Percentiles rank a stretch among this genome's conserved stretches.
phyloP scores from a whole-genome alignment of 2,113 vertebrate genomes.

The Pterophyllum scalare region DNA sequence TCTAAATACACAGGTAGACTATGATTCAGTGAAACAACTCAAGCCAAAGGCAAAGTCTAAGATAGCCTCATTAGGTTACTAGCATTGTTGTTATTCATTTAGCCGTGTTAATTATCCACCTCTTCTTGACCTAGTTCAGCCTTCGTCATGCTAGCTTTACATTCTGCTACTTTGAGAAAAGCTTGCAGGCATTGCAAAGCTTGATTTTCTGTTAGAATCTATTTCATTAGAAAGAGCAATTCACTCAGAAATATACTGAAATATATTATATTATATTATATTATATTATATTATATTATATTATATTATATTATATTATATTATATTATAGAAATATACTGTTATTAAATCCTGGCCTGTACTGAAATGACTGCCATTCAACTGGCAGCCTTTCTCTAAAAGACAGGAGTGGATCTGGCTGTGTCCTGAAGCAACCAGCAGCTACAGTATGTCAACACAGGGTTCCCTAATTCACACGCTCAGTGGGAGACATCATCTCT shows the following conservation, averaged over 20 bases:
- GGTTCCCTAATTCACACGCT: slow-evolving; percentile 46
- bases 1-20: neutral
- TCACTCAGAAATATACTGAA: neutral
- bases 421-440: slow-evolving; percentile 34
- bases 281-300: too few relatives aligned
- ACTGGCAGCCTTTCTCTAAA: neutral
- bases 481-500: slow-evolving; percentile 56
- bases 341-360: slow-evolving; percentile 3
- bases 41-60: neutral
- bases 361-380: neutral
- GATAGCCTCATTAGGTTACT: neutral
- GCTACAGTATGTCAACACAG: slow-evolving; percentile 49
- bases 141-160: neutral
- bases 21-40: neutral
- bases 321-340: neutral
- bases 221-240: slow-evolving; percentile 24
- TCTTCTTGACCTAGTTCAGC: neutral
- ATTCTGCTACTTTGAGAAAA: neutral
- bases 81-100: neutral
- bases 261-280: too few relatives aligned
- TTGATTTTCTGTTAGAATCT: slow-evolving; percentile 10
- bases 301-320: too few relatives aligned
- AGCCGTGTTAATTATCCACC: neutral
- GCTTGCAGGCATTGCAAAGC: neutral
- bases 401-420: slow-evolving; percentile 16